These are phyloP conservation scores for Drosophila antonietae DNA, from an alignment of 2,888 invertebrate genomes.

Conservation along the genomic window DNA sequence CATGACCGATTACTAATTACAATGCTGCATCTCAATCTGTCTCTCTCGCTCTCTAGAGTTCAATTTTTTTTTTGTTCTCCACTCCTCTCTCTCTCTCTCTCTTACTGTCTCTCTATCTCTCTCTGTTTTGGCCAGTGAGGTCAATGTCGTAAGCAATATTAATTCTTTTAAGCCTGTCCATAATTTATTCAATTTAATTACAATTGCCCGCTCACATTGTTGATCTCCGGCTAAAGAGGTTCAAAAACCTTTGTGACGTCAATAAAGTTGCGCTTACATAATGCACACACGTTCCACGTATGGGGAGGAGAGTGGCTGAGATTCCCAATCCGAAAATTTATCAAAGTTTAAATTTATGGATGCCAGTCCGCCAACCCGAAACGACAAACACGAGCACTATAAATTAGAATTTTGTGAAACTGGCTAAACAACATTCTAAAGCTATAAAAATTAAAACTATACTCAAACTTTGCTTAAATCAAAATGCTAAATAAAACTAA, in stretches of 20 bases:
- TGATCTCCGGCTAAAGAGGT: constrained; percentile 7
- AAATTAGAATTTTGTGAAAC: constrained; percentile 66
- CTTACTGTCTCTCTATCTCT: constrained; percentile 6
- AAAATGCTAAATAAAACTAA: constrained; percentile 11
- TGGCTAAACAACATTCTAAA: constrained; percentile 78
- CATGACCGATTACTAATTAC: constrained; percentile 83
- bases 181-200: constrained; percentile 39
- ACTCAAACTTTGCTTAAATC: constrained; percentile 27
- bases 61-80: too few species aligned
- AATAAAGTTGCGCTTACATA: constrained; percentile 50
- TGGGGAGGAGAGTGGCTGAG: neutral
- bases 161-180: constrained; percentile 16
- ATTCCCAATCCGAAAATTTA: constrained; percentile 15
- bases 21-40: constrained; percentile 48
- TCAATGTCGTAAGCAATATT: constrained; percentile 70
- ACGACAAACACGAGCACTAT: constrained; percentile 49
- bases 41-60: constrained; percentile 3
- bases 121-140: constrained; percentile 60
- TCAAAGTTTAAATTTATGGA: constrained; percentile 55
- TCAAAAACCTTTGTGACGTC: constrained; percentile 36
- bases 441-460: constrained; percentile 70
- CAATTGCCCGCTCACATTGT: constrained; percentile 20
- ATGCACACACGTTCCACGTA: constrained; percentile 33
- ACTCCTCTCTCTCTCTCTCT: neutral
- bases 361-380: constrained; percentile 57